These are phyloP conservation scores for Lepidothrix coronata DNA, from an alignment of 2,113 vertebrate species.

Conservation along the genomic window DNA sequence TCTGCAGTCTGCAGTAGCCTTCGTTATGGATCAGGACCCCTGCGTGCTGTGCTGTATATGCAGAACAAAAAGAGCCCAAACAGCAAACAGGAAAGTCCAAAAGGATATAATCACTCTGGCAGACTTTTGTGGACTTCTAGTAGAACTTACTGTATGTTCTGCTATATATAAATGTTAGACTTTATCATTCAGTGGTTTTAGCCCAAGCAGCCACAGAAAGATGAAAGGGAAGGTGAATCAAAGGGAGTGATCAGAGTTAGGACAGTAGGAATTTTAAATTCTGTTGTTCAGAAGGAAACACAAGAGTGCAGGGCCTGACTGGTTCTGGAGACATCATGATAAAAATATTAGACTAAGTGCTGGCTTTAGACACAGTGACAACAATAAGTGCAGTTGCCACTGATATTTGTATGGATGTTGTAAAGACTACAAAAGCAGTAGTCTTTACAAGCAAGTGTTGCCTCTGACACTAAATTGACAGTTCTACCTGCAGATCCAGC, in stretches of 20 bases:
- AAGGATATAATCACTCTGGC: not conserved
- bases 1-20: not conserved
- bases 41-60: rapidly evolving
- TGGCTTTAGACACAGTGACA: not conserved
- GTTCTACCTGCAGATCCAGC: not conserved
- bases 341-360: not conserved
- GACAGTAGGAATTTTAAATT: not conserved
- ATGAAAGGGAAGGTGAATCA: not conserved
- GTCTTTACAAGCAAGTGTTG: not conserved
- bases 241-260: not conserved
- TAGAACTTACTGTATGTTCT: not conserved
- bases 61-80: not conserved
- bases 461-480: not conserved
- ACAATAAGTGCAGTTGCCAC: not conserved
- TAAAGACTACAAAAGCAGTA: not conserved
- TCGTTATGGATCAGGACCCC: not conserved
- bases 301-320: not conserved
- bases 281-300: not conserved
- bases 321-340: not conserved
- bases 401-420: not conserved
- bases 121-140: not conserved
- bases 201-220: not conserved
- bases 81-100: not conserved
- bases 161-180: not conserved
- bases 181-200: not conserved